These are phyloP conservation scores for Drosophila hamatofila DNA, from an alignment of 2,888 invertebrate genomes.

Conservation along the genomic window DNA sequence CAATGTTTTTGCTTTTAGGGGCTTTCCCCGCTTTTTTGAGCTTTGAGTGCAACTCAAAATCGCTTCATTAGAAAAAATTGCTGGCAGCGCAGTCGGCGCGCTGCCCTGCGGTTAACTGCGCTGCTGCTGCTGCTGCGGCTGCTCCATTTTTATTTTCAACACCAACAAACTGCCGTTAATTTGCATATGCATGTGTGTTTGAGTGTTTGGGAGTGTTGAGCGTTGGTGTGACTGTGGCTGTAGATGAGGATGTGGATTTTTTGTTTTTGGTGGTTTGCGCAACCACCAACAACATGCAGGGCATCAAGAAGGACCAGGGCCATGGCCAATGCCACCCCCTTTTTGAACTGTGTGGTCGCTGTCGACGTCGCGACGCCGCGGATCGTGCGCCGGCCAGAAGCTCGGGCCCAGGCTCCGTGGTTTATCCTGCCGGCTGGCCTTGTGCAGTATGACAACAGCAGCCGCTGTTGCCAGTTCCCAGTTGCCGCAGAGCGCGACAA, in stretches of 20 bases:
- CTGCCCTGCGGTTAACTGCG: conserved; percentile 66
- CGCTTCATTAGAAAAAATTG: conserved; percentile 71
- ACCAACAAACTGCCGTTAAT: conserved; percentile 69
- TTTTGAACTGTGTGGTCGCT: conserved; percentile 28
- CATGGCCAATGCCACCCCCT: conserved; percentile 73
- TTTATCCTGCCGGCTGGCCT: conserved; percentile 83
- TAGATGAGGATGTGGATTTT: conserved; percentile 15
- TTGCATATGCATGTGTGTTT: conserved; percentile 57
- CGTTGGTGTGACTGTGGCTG: conserved; percentile 18
- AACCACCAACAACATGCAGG: conserved; percentile 61
- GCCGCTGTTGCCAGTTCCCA: conserved; percentile 84
- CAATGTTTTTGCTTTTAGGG: conserved; percentile 20
- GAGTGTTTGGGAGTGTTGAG: conserved; percentile 14
- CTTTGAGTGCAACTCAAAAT: conserved; percentile 61
- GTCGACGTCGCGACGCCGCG: conserved; percentile 50
- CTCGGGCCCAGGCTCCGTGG: conserved; percentile 83
- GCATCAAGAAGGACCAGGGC: conserved; percentile 45
- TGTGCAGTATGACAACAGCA: conserved; percentile 84
- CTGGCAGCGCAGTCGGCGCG: conserved; percentile 39
- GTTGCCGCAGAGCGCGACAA: conserved; percentile 68
- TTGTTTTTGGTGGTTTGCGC: conserved; percentile 64
- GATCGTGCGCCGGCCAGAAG: conserved; percentile 54
- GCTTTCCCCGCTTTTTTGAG: conserved; percentile 61
- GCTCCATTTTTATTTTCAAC: conserved; percentile 80
- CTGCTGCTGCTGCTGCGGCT: conserved; percentile 50